Conservation (phyloP, 2,113 vertebrate genomes). For the Oreocharis arfaki region DNA sequence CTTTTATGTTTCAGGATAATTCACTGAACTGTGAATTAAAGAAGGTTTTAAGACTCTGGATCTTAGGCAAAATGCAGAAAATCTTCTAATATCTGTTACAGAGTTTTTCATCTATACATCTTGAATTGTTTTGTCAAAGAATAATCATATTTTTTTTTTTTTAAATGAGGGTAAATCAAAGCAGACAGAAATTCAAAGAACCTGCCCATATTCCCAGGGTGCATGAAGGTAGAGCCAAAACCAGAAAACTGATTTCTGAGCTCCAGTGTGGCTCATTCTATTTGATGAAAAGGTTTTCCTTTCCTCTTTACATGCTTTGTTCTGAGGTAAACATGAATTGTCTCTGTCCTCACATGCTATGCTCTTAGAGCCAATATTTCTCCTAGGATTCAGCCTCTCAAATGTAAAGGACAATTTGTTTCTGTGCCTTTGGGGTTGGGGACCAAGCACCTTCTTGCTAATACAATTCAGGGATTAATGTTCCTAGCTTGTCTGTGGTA, state of each 20-base stretch:
- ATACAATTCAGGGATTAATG: neutral
- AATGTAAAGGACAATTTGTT: neutral
- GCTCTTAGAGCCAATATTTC: neutral
- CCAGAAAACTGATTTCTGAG: neutral
- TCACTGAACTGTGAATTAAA: constrained; percentile 29
- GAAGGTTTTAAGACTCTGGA: neutral
- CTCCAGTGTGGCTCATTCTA: neutral
- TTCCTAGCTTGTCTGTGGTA: neutral
- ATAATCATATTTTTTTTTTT: neutral
- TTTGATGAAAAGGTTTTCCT: neutral
- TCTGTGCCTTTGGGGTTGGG: neutral
- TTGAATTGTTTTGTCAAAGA: neutral
- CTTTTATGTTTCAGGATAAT: constrained; percentile 32
- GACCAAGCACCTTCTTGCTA: neutral
- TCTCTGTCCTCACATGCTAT: neutral
- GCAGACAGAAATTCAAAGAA: neutral
- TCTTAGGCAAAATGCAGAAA: constrained; percentile 19
- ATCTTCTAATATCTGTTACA: neutral
- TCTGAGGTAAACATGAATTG: neutral
- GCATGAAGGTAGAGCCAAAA: neutral
- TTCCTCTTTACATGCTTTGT: neutral
- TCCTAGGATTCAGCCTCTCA: neutral
- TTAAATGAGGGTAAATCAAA: neutral
- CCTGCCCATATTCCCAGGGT: neutral
- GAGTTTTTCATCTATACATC: neutral